Evolutionary conservation across 2,113 vertebrate genomes (phyloP).

Genomic region (Xenus cinereus): DNA sequence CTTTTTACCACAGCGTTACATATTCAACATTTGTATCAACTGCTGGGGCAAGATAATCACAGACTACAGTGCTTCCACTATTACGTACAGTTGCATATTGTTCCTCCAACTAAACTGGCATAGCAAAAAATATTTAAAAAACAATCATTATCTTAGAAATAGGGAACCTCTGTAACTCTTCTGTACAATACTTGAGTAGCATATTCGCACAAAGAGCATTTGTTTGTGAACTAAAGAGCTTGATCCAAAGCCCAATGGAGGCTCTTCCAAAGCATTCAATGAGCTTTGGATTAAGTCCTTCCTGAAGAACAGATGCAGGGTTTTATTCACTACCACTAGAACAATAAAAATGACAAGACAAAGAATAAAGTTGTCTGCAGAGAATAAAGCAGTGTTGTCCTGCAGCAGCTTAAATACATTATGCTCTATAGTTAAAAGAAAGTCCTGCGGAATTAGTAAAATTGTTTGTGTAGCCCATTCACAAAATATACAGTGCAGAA

Average conservation of each 20-base stretch:
- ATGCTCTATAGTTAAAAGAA: background rate
- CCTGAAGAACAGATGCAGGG: constrained; percentile 50
- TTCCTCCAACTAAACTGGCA: background rate
- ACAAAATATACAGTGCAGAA: background rate
- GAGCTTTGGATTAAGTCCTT: constrained; percentile 55
- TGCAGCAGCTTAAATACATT: constrained; percentile 7
- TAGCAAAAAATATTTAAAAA: background rate
- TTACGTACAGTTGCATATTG: background rate
- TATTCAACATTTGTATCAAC: background rate
- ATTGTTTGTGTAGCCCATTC: background rate
- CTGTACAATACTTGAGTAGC: constrained; percentile 3
- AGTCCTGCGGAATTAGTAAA: background rate
- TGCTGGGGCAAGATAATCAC: background rate
- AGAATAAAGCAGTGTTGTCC: constrained; percentile 18
- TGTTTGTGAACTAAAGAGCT: constrained; percentile 30
- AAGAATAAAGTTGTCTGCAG: constrained; percentile 26
- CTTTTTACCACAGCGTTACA: background rate
- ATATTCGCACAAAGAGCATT: constrained; percentile 31
- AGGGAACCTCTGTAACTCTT: constrained; percentile 11
- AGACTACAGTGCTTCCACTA: background rate
- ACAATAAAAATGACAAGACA: constrained; percentile 49
- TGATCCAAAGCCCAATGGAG: constrained; percentile 10
- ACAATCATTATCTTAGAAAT: constrained; percentile 16
- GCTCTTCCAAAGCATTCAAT: constrained; percentile 34
- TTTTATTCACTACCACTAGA: constrained; percentile 24